phyloP scores from a whole-genome alignment of 2,113 vertebrate genomes.

The Hemibates koningsi region DNA sequence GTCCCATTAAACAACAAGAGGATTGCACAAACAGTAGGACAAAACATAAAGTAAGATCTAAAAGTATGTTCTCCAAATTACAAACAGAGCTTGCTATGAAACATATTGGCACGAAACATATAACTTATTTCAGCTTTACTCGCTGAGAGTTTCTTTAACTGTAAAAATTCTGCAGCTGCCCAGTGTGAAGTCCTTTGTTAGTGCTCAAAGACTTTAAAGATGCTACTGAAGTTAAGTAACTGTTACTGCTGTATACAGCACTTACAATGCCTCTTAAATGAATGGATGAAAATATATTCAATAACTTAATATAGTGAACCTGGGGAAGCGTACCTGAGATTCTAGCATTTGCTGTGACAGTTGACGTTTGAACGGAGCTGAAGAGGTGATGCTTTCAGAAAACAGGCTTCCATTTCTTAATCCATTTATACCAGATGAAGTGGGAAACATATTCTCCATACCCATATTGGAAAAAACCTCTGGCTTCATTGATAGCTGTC shows the following conservation, averaged over 20 bases:
- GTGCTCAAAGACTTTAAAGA: background rate
- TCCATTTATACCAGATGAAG: constrained; percentile 72
- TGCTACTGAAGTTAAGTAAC: background rate
- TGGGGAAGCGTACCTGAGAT: constrained; percentile 82
- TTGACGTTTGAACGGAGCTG: constrained; percentile 82
- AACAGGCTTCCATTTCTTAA: constrained; percentile 72
- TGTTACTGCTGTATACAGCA: background rate
- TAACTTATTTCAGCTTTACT: background rate
- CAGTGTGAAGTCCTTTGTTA: background rate
- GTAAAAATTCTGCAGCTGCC: background rate
- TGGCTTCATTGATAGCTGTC: constrained; percentile 80
- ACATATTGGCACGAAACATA: background rate
- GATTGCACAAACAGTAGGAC: background rate
- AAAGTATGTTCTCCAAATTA: background rate
- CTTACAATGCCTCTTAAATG: background rate
- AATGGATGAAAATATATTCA: background rate
- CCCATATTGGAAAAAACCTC: constrained; percentile 80
- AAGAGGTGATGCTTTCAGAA: constrained; percentile 53
- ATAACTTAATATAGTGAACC: background rate
- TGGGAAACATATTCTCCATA: constrained; percentile 84
- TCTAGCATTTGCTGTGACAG: constrained; percentile 88
- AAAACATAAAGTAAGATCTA: background rate
- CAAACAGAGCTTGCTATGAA: background rate
- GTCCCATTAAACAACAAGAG: background rate
- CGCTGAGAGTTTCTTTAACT: background rate